phyloP scores from a whole-genome alignment of 2,113 vertebrate species.

The Gymnocephalus cernua region DNA sequence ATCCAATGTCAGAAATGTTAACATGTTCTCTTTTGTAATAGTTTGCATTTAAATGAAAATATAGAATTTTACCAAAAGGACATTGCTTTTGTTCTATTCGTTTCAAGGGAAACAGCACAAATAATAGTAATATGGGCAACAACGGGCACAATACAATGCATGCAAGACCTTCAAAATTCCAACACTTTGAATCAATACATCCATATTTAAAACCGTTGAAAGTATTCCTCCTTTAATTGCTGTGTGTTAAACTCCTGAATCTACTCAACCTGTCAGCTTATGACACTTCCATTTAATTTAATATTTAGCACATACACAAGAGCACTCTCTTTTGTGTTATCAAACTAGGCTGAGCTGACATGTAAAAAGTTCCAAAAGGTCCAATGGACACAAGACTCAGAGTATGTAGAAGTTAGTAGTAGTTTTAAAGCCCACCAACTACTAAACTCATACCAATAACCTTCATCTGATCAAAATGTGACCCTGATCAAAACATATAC shows the following conservation, averaged over 20 bases:
- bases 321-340: constrained; percentile 12
- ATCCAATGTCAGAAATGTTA: neutral
- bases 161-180: neutral
- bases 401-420: neutral
- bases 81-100: neutral
- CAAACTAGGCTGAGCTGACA: constrained; percentile 5
- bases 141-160: neutral
- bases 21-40: neutral
- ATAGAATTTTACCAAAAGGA: neutral
- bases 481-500: too few relatives aligned
- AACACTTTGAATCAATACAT: neutral
- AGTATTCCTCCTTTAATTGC: constrained; percentile 17
- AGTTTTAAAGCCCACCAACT: too few relatives aligned
- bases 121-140: too few relatives aligned
- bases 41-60: neutral
- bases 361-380: constrained; percentile 4
- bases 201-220: neutral
- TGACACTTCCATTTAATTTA: constrained; percentile 32
- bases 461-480: too few relatives aligned
- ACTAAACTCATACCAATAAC: too few relatives aligned
- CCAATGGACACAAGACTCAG: neutral
- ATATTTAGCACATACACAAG: constrained; percentile 20
- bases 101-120: neutral
- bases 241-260: constrained; percentile 22
- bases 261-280: constrained; percentile 22